A percentile compares a stretch with the other conserved stretches of the same genome.
Evolutionary conservation across 2,113 vertebrate genomes (phyloP).

Genomic region (Sphyrna mokarran): DNA sequence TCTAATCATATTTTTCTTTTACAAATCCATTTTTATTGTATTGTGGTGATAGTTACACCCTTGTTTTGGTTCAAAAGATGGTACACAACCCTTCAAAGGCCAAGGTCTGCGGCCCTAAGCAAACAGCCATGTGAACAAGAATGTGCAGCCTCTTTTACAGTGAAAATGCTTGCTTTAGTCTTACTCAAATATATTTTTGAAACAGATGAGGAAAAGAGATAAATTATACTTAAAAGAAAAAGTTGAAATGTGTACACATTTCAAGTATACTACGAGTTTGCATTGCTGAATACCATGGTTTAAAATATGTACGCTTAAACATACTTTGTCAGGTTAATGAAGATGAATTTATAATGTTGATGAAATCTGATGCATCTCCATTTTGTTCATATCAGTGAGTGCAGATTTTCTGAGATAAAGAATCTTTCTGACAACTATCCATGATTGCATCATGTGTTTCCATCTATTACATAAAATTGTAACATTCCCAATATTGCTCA

Average conservation of each 20-base stretch:
- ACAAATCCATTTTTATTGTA: slow-evolving; percentile 46
- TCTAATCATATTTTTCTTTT: slow-evolving; percentile 42
- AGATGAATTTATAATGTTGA: background rate
- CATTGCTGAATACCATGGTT: background rate
- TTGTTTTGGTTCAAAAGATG: slow-evolving; percentile 60
- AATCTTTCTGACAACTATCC: background rate
- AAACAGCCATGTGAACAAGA: slow-evolving; percentile 81
- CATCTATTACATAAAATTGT: background rate
- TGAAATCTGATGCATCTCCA: background rate
- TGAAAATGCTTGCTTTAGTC: slow-evolving; percentile 59
- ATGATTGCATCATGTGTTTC: background rate
- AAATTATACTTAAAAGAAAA: background rate
- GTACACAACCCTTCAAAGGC: slow-evolving; percentile 91
- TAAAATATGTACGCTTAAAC: background rate
- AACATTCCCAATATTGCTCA: background rate
- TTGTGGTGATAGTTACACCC: slow-evolving; percentile 48
- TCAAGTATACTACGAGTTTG: background rate
- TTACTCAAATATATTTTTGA: background rate
- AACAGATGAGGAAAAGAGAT: background rate
- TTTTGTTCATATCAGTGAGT: background rate
- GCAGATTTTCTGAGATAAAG: background rate
- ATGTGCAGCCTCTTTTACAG: slow-evolving; percentile 64
- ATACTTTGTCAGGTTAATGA: background rate
- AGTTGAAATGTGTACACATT: background rate
- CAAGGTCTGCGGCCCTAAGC: slow-evolving; percentile 92